Base-by-base conservation (phyloP, 2,797 vertebrate species). In the Pagetopsis macropterus region DNA sequence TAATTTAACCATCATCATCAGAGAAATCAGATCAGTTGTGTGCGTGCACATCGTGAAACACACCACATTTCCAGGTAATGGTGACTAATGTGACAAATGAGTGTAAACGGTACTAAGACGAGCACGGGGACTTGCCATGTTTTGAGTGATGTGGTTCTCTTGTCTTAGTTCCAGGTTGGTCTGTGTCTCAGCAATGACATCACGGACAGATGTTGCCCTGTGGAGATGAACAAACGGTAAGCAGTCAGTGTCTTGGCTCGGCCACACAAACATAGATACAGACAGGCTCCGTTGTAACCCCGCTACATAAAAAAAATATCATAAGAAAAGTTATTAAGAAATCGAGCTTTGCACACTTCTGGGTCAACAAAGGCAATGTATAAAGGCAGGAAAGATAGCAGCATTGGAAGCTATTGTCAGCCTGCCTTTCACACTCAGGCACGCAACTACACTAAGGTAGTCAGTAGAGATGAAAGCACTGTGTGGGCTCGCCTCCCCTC, bases 161-260 rank as follows among this genome's bases (percentile, higher is more conserved):
- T 82, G 90, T 92, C 90, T 94, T 92, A 95, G 84, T 93, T 94
- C 88, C 92, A 91, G 91, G 83, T 89, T 90, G 87, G 87, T 91
- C 84, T 89, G 68, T 79, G 89, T 89, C 89, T 90, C 88, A 90
- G 91, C 84, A 90, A 90, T 87, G 90, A 90, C 94, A 95, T 95
- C 87, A 93, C 93, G 90, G 92, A 91, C 91, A 92, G 92, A 90
- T 89, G 87, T 92, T 90, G 88, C 89, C 92, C 94, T 95, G 91
- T 87, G 82, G 71, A 85, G 88, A 88, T 70, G 75, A 87, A 82
- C 81, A 88, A 69, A 84, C 78, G 71, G 82, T 72, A 78, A 87
- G 68, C 84, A 79, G 85, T 88, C 65, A 88, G 66, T 63, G 58
- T 66, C 78, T 88, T 82, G 78, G 84, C 87, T 86, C 73, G 65